Percentiles rank a stretch among this genome's conserved stretches.
Conservation (phyloP, 2,797 vertebrate species). For the Hydrophis major region DNA sequence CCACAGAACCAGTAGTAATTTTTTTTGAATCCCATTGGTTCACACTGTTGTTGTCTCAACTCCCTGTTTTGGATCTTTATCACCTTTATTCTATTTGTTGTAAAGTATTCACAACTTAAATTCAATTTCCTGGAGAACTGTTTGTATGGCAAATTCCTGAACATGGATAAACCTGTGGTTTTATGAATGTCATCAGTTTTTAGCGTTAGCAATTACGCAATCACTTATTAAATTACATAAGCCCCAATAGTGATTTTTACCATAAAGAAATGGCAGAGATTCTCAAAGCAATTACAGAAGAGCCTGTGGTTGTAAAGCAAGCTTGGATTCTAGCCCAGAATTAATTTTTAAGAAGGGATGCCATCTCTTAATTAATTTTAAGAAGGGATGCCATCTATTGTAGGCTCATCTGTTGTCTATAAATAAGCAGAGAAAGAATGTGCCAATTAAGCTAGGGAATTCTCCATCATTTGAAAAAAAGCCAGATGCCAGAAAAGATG, state of each 20-base stretch:
- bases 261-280: neutral
- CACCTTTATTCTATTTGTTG: neutral
- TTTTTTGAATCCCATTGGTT: too few relatives aligned
- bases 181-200: neutral
- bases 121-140: neutral
- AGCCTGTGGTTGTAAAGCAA: neutral
- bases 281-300: neutral
- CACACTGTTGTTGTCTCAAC: neutral
- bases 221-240: neutral
- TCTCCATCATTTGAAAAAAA: neutral
- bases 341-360: neutral
- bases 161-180: neutral
- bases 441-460: neutral
- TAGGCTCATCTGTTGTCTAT: conserved; percentile 1
- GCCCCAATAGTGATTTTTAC: neutral
- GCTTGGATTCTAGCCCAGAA: neutral
- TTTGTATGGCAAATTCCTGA: neutral
- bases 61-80: neutral
- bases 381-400: neutral
- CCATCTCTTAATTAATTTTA: neutral
- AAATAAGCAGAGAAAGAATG: conserved; percentile 1
- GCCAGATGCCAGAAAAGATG: neutral
- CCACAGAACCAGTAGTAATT: too few relatives aligned
- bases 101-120: neutral
- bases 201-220: neutral